Base-by-base conservation (phyloP, 1,140 invertebrate species). In the Melipona quadrifasciata region DNA sequence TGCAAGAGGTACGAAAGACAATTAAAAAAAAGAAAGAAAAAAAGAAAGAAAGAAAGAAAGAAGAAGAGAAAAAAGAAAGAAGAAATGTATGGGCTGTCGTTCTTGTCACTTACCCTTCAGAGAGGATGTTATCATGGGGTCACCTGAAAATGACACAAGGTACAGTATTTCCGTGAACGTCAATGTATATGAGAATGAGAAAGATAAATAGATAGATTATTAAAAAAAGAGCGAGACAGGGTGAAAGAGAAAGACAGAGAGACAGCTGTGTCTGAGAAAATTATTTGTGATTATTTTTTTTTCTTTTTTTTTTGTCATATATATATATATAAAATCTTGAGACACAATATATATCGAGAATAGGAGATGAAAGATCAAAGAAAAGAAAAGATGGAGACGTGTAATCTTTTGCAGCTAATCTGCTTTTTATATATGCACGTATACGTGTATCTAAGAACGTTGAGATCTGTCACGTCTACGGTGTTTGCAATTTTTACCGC, bases 71-170 rank as follows among this genome's bases (percentile, higher is more conserved):
- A 84, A 82, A 87, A 68, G 86, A 88, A 78, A 85, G 87, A 87
- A 91, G 84, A 89, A 90, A 90, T 88, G 70, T 81, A 85, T 86
- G 90, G 92, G 87, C 85, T 89, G 89, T 86, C 90, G 86, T 87
- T 47, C 8, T 93, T 90, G 90, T 92, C 90, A 95, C 94, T 95
- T 94, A 95, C 94, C 94, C 94, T 95, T 95, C 82, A 95, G 93
- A 90, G 94, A 95, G 91, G 94, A 95, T 94, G 94, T 95, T 94
- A 95, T 95, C 94, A 95, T 95, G 90, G 94, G 94, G 80, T 95
- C 94, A 94, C 94, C 94, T 95, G 94, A 93, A 95, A 95, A 94
- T 89, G 90, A 93, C 91, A 95, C 77, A 94, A 94, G 39, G 86
- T 94, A 92, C 90, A 94, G 90, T 93, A 93, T 91, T 75, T 92